Evolutionary conservation across 2,888 invertebrate species (phyloP), one percentile per base, ranked within the genome.

Genomic region (Drosophila pseudotakahashii): DNA sequence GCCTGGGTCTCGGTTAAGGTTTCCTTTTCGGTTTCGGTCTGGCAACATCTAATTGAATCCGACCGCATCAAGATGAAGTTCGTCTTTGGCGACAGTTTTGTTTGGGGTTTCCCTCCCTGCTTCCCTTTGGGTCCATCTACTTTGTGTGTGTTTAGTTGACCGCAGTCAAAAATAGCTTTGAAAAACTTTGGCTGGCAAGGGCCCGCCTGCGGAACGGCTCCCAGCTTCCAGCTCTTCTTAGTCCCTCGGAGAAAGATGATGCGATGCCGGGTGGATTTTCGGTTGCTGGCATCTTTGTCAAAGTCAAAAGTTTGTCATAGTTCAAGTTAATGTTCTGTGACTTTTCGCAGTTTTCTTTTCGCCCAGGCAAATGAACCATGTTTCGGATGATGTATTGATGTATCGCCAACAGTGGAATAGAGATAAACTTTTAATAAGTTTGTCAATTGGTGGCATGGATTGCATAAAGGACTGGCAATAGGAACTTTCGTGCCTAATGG

Each of bases 251-350:
- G n/a, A 23, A 67, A 39, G 66, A 54, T 47, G 66, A 66, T 55
- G 34, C 48, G 42, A 47, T 47, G 55, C 61, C 64, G 64, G 52
- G 41, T 52, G 71, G 83, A 79, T 82, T 77, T 72, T 53, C 66
- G 72, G 61, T 53, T 39, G 58, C 64, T 41, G 58, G 72, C 72
- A 73, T 79, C 80, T 79, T 83, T 72, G 76, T 80, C 81, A 86
- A 83, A 71, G 82, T 82, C 88, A 75, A 76, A 84, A 87, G 81
- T 88, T 88, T 73, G 74, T 68, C 86, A 82, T 82, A 88, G 84
- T 84, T 86, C 87, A 88, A 84, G 84, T 86, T 88, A 88, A 84
- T 88, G 89, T 86, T 83, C 84, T 86, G 89, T 88, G 87, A 84
- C 84, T 87, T 83, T 84, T 82, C 68, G 79, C 74, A 76, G 77